These are phyloP conservation scores for Mesochorus sp. DNA, from an alignment of 2,888 invertebrate species.

Conservation along the genomic window DNA sequence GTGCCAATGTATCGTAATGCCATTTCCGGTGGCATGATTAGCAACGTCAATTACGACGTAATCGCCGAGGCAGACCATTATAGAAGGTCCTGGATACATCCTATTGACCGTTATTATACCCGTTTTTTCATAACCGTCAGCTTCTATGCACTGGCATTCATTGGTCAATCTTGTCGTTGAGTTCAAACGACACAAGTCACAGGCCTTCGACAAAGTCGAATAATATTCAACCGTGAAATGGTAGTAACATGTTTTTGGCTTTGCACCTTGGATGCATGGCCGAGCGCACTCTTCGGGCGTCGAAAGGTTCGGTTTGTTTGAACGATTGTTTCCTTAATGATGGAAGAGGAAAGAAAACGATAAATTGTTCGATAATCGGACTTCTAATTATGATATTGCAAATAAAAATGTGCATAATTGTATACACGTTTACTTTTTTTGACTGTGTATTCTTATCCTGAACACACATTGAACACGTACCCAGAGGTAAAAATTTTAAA, in stretches of 20 bases:
- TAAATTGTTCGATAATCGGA: too few species aligned
- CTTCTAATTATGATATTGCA: too few species aligned
- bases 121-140: slow-evolving; percentile 92
- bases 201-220: slow-evolving; percentile 12
- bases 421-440: too few species aligned
- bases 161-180: neutral
- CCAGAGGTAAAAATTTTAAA: too few species aligned
- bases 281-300: slow-evolving; percentile 46
- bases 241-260: slow-evolving; percentile 55
- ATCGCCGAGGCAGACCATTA: slow-evolving; percentile 93
- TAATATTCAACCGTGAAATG: slow-evolving; percentile 44
- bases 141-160: slow-evolving; percentile 92
- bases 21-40: slow-evolving; percentile 93
- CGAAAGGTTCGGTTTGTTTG: too few species aligned
- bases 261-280: neutral
- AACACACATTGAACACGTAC: too few species aligned
- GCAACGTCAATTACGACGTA: slow-evolving; percentile 92
- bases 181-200: slow-evolving; percentile 16
- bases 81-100: slow-evolving; percentile 94
- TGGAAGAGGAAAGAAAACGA: too few species aligned
- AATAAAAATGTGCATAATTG: too few species aligned
- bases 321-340: too few species aligned
- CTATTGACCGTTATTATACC: slow-evolving; percentile 91
- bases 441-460: too few species aligned
- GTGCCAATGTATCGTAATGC: slow-evolving; percentile 95